These are phyloP conservation scores for Brachionus sp. DNA, from an alignment of 1,140 invertebrate genomes.

Conservation along the genomic window DNA sequence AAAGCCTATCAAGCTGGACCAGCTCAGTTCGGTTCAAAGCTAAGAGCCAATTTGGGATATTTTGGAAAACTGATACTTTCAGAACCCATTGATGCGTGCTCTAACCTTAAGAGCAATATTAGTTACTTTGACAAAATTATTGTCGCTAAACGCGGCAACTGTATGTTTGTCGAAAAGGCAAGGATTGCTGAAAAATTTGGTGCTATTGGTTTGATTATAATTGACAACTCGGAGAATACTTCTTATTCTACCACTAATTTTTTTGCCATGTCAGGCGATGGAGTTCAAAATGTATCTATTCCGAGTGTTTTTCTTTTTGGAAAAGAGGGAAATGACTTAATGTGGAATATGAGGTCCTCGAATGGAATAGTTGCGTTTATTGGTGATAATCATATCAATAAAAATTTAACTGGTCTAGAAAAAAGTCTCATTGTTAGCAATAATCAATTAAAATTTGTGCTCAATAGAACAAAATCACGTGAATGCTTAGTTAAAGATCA, in stretches of 20 bases:
- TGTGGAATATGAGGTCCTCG: not conserved
- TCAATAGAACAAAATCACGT: not conserved
- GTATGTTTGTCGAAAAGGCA: slow-evolving; percentile 87
- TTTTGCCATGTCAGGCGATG: slow-evolving; percentile 94
- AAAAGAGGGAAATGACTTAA: slow-evolving; percentile 65
- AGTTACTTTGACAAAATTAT: slow-evolving; percentile 72
- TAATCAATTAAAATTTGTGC: not conserved
- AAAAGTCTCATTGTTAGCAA: not conserved
- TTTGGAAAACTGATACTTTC: slow-evolving; percentile 45
- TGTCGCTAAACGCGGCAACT: slow-evolving; percentile 79
- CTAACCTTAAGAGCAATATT: slow-evolving; percentile 63
- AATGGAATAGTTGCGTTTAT: not conserved
- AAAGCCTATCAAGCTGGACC: slow-evolving; percentile 71
- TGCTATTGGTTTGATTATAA: slow-evolving; percentile 68
- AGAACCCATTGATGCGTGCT: not conserved
- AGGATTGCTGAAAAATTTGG: slow-evolving; percentile 71
- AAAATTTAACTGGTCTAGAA: not conserved
- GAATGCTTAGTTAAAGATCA: not conserved
- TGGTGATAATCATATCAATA: not conserved
- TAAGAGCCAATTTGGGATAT: slow-evolving; percentile 60
- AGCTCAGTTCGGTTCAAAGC: slow-evolving; percentile 80
- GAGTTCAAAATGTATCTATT: slow-evolving; percentile 77
- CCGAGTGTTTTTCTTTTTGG: slow-evolving; percentile 84
- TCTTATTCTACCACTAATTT: slow-evolving; percentile 71
- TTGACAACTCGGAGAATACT: slow-evolving; percentile 74